Evolutionary conservation across 2,888 invertebrate species (phyloP).

Genomic region (Troides helena): DNA sequence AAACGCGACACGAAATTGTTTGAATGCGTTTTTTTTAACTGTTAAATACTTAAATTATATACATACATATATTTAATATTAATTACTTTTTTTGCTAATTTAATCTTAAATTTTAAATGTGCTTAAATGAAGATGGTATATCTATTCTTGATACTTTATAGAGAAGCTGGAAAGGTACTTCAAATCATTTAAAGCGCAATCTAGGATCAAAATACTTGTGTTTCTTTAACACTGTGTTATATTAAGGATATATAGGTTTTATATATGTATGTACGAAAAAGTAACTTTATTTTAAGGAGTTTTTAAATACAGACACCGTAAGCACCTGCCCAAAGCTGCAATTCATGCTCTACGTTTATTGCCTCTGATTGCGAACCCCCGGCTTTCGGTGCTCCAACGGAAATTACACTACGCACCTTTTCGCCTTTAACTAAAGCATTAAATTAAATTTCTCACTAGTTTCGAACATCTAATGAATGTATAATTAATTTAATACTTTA

Average conservation of each 20-base stretch:
- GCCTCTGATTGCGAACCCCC: conserved; percentile 47
- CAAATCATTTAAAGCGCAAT: too few relatives aligned
- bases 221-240: too few relatives aligned
- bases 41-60: conserved; percentile 7
- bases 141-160: not conserved
- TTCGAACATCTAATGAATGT: not conserved
- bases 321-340: conserved; percentile 50
- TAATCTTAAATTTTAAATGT: not conserved
- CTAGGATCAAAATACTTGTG: too few relatives aligned
- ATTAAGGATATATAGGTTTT: too few relatives aligned
- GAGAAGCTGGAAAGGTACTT: not conserved
- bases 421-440: conserved; percentile 41
- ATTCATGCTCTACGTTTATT: conserved; percentile 40
- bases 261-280: not conserved
- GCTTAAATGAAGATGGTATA: not conserved
- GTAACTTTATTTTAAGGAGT: conserved; percentile 2
- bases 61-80: not conserved
- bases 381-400: conserved; percentile 47
- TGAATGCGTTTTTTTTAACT: conserved; percentile 29
- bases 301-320: conserved; percentile 35
- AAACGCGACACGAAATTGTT: conserved; percentile 40
- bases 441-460: not conserved
- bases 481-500: not conserved
- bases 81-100: not conserved
- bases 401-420: conserved; percentile 58